Evolutionary conservation across 2,113 vertebrate species (phyloP).

Genomic region (human): DNA sequence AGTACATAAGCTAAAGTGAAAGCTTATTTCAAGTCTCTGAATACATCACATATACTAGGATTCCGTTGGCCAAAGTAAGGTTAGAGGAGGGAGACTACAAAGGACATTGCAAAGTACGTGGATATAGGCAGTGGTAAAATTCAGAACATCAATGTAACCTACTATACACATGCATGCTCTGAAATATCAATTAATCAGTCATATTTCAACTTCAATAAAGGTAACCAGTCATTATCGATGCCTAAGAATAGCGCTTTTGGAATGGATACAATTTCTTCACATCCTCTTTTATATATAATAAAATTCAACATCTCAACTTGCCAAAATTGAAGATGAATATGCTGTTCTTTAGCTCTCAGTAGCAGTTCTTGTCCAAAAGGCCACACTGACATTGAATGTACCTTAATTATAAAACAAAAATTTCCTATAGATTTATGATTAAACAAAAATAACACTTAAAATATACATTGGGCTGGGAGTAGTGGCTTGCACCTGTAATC

Average conservation of each 20-base stretch:
- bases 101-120: neutral
- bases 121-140: neutral
- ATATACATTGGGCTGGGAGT: neutral
- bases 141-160: neutral
- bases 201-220: constrained; percentile 32
- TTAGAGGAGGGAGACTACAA: neutral
- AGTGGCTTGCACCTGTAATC: too few species aligned
- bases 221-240: neutral
- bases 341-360: neutral
- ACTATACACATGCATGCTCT: neutral
- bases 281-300: neutral
- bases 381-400: neutral
- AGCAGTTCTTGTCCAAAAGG: neutral
- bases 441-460: constrained; percentile 20
- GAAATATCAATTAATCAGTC: neutral
- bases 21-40: neutral
- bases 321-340: neutral
- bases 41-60: constrained; percentile 7
- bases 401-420: constrained; percentile 1
- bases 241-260: neutral
- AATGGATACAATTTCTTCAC: neutral
- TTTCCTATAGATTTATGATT: neutral
- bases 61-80: neutral
- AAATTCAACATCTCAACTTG: neutral
- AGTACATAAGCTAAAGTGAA: neutral